Conservation (phyloP, 2,797 vertebrate species). For the Neomorphus geoffroyi region DNA sequence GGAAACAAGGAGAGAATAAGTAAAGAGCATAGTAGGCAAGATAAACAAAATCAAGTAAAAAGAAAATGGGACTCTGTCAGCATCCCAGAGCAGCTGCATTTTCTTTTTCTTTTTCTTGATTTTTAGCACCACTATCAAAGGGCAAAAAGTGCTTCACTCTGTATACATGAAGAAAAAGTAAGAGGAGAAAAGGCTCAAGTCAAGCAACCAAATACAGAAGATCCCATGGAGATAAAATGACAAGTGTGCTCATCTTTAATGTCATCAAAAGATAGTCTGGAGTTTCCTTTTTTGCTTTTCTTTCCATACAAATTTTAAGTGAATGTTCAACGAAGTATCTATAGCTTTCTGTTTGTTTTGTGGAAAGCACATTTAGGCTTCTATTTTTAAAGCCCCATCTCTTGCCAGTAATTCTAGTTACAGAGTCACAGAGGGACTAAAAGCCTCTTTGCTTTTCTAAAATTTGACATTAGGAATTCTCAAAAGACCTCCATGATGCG, state of each 20-base stretch:
- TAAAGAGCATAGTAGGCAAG: background rate
- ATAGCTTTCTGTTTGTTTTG: background rate
- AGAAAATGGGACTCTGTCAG: background rate
- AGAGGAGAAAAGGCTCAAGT: background rate
- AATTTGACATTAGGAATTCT: background rate
- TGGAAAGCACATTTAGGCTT: background rate
- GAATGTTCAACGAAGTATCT: background rate
- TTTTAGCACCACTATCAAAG: background rate
- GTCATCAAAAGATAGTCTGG: background rate
- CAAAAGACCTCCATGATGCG: background rate
- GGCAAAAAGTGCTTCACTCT: background rate
- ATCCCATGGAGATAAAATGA: background rate
- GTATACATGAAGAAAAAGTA: background rate
- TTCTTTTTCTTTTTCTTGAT: background rate
- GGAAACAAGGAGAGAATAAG: background rate
- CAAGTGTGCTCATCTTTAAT: background rate
- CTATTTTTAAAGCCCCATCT: background rate
- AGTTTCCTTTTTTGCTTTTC: background rate
- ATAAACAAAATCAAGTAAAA: background rate
- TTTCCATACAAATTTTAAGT: background rate
- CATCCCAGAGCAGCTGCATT: background rate
- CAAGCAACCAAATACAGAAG: background rate
- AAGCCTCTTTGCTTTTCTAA: background rate
- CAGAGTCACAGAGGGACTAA: background rate
- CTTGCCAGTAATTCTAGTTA: background rate